A percentile compares a stretch with the other conserved stretches of the same genome.
Conservation (phyloP, 2,888 invertebrate genomes). For the Nemotelus nigrinus region DNA sequence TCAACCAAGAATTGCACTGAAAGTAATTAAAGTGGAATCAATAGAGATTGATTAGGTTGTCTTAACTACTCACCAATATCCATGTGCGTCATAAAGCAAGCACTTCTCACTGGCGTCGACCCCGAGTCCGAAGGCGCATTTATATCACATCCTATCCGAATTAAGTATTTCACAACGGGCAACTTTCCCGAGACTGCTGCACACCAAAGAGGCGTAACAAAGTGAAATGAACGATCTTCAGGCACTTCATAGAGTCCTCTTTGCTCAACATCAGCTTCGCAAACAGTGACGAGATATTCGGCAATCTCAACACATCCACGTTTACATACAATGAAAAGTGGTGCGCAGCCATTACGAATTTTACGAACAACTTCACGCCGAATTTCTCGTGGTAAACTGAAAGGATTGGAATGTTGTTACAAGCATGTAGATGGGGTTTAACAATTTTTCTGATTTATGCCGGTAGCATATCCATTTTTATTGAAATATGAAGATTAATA, state of each 20-base stretch:
- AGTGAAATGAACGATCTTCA: constrained; percentile 79
- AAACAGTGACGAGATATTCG: constrained; percentile 84
- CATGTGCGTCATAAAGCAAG: constrained; percentile 91
- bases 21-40: constrained; percentile 3
- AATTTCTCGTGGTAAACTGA: constrained; percentile 68
- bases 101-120: constrained; percentile 88
- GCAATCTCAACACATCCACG: constrained; percentile 85
- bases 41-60: background rate
- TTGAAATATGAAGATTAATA: too few species aligned
- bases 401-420: background rate
- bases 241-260: constrained; percentile 85
- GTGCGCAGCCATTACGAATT: constrained; percentile 80
- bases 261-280: constrained; percentile 87
- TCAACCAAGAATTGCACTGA: constrained; percentile 76
- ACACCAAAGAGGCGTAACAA: constrained; percentile 91
- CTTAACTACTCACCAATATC: constrained; percentile 68
- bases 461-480: too few species aligned
- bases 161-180: constrained; percentile 78
- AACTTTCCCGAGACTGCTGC: constrained; percentile 88
- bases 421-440: too few species aligned
- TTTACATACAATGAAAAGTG: constrained; percentile 81
- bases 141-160: constrained; percentile 83
- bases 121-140: constrained; percentile 89
- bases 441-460: too few species aligned
- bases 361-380: constrained; percentile 76